These are phyloP conservation scores for Brienomyrus longianalis DNA, from an alignment of 2,113 vertebrate genomes.

Conservation along the genomic window DNA sequence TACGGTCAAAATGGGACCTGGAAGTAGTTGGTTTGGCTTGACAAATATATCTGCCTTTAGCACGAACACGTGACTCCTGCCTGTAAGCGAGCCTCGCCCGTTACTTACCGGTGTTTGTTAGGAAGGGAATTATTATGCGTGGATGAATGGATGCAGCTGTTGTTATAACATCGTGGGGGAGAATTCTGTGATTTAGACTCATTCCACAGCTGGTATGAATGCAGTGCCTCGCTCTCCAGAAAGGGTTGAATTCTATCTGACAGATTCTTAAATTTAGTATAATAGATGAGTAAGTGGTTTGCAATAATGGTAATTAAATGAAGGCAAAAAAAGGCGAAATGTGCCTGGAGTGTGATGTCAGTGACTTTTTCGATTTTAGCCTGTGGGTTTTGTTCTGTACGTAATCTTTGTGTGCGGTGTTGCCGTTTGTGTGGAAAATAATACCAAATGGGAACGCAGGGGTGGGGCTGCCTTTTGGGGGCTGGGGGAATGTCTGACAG, in stretches of 20 bases:
- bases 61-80: not conserved
- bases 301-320: not conserved
- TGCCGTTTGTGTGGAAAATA: not conserved
- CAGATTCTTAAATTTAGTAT: not conserved
- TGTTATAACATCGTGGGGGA: not conserved
- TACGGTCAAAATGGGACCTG: not conserved
- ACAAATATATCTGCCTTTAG: not conserved
- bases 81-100: not conserved
- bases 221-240: not conserved
- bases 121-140: not conserved
- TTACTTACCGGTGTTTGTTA: not conserved
- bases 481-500: not conserved
- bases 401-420: not conserved
- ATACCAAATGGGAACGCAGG: not conserved
- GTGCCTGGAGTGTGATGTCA: not conserved
- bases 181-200: not conserved
- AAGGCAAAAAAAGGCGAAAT: not conserved
- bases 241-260: not conserved
- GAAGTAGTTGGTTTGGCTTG: not conserved
- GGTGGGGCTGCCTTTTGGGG: not conserved
- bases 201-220: not conserved
- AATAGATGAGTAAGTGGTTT: not conserved
- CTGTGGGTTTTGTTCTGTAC: not conserved
- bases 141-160: not conserved
- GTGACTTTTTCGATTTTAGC: not conserved